phyloP scores from a whole-genome alignment of 2,797 vertebrate species.

The Cynopterus sphinx region DNA sequence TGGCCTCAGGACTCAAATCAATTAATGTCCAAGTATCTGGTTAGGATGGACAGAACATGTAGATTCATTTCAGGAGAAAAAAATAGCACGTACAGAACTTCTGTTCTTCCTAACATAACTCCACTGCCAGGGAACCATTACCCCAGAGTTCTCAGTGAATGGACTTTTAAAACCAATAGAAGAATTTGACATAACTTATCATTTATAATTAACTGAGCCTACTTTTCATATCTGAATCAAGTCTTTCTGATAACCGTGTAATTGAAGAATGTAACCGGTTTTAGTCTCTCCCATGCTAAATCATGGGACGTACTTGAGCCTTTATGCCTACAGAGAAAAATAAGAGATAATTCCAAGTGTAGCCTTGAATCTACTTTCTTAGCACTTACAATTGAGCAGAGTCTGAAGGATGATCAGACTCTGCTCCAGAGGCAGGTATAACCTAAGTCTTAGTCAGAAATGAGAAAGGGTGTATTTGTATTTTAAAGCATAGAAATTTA shows the following conservation, averaged over 20 bases:
- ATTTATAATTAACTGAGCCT: not conserved
- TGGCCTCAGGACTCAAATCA: not conserved
- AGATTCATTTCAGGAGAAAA: not conserved
- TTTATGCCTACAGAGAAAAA: not conserved
- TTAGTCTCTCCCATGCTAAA: not conserved
- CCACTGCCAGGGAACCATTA: not conserved
- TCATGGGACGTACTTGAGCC: not conserved
- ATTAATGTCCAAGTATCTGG: not conserved
- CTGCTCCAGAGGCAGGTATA: fast-evolving
- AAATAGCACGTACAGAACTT: fast-evolving
- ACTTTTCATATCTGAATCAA: not conserved
- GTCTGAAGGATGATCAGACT: not conserved
- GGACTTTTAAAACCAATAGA: not conserved
- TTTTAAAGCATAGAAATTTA: not conserved
- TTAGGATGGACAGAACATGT: not conserved
- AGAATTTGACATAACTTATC: not conserved
- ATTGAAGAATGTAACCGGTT: not conserved
- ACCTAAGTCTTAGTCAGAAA: not conserved
- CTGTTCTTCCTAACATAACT: not conserved
- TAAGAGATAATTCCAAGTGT: not conserved
- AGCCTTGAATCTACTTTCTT: not conserved
- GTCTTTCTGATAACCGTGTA: not conserved
- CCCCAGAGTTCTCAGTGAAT: not conserved
- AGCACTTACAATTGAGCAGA: not conserved
- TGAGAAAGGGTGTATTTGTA: not conserved